Conservation (phyloP, 2,113 vertebrate genomes). For the Platanista minor region DNA sequence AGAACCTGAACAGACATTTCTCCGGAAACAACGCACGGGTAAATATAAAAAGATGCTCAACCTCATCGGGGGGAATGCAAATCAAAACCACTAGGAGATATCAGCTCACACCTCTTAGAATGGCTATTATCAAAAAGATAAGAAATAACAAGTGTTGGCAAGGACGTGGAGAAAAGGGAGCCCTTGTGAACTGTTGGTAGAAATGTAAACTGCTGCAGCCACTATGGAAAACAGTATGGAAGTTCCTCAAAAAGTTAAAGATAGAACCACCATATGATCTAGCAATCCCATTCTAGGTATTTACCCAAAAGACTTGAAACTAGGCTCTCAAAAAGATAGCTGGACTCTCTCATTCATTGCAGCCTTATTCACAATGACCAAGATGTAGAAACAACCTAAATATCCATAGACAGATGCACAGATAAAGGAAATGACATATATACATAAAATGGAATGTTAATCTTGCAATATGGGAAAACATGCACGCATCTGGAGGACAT, state of each 20-base stretch:
- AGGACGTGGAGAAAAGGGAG: background rate
- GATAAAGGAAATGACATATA: background rate
- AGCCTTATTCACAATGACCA: background rate
- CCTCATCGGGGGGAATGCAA: background rate
- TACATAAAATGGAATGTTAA: background rate
- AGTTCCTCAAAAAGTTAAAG: background rate
- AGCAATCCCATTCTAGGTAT: background rate
- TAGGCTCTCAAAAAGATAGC: background rate
- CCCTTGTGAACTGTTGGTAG: rapidly evolving
- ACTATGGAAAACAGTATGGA: background rate
- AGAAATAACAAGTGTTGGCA: background rate
- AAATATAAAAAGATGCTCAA: background rate
- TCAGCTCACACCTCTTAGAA: background rate
- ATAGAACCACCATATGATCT: background rate
- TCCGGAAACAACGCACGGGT: background rate
- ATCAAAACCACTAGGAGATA: background rate
- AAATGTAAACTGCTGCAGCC: background rate
- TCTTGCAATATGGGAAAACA: background rate
- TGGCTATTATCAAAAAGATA: background rate
- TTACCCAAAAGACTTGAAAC: background rate
- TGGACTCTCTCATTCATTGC: background rate
- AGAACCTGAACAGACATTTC: background rate
- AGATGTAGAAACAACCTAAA: background rate
- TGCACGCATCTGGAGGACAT: background rate
- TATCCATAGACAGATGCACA: background rate